phyloP scores from a whole-genome alignment of 2,797 vertebrate species.

The Gouania willdenowi region DNA sequence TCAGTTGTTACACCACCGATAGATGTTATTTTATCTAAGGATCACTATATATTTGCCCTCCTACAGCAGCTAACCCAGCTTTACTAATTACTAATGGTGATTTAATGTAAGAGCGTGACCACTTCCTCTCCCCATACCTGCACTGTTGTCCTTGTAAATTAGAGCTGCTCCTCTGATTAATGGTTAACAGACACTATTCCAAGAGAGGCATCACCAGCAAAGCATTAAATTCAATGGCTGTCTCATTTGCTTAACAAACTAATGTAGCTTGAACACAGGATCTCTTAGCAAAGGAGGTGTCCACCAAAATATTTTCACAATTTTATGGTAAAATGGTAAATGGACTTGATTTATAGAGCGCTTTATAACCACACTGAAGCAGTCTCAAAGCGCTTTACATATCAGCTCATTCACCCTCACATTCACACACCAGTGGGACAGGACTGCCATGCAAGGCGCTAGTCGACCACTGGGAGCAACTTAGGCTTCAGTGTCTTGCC shows the following conservation, averaged over 20 bases:
- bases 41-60: constrained; percentile 31
- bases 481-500: too few species aligned
- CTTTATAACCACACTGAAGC: too few species aligned
- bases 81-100: constrained; percentile 69
- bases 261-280: constrained; percentile 62
- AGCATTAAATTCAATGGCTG: constrained; percentile 72
- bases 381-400: too few species aligned
- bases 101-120: constrained; percentile 64
- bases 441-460: too few species aligned
- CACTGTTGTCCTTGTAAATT: constrained; percentile 76
- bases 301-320: too few species aligned
- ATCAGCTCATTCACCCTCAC: too few species aligned
- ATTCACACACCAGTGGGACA: too few species aligned
- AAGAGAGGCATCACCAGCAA: constrained; percentile 65
- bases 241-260: constrained; percentile 69
- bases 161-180: constrained; percentile 71
- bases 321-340: too few species aligned
- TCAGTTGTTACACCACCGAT: constrained; percentile 33
- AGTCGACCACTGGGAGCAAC: too few species aligned
- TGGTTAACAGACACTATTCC: constrained; percentile 69
- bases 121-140: constrained; percentile 46
- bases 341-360: too few species aligned
- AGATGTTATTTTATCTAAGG: constrained; percentile 37
- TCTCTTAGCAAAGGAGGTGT: too few species aligned
- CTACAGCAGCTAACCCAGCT: constrained; percentile 22